These are phyloP conservation scores for Gonatopus flavifemur DNA, from an alignment of 1,140 invertebrate genomes.

Conservation along the genomic window DNA sequence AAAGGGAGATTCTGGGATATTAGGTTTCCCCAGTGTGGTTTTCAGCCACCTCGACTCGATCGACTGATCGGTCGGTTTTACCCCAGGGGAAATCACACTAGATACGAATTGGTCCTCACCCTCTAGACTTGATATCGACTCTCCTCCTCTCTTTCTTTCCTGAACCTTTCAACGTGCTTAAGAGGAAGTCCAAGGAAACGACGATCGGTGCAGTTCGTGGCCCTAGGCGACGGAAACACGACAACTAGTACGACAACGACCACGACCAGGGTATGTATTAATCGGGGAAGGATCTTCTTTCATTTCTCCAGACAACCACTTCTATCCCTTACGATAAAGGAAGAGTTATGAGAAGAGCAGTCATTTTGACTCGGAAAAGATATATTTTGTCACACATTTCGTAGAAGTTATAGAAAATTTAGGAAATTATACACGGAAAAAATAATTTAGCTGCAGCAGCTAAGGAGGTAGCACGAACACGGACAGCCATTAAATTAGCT, in stretches of 20 bases:
- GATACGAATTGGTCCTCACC: constrained; percentile 47
- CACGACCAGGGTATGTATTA: constrained; percentile 36
- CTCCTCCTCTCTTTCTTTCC: constrained; percentile 17
- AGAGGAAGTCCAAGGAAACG: constrained; percentile 19
- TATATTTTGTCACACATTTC: no score
- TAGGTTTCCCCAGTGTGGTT: constrained; percentile 58
- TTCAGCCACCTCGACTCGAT: constrained; percentile 57
- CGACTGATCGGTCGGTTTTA: constrained; percentile 56
- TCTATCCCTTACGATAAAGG: constrained; percentile 2
- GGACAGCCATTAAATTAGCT: no score
- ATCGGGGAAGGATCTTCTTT: constrained; percentile 34
- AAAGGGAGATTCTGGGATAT: constrained; percentile 48
- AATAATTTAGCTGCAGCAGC: no score
- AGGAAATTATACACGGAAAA: no score
- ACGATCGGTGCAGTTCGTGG: constrained; percentile 5
- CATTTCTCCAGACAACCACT: constrained; percentile 21
- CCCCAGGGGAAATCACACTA: constrained; percentile 57
- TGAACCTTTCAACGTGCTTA: constrained; percentile 27
- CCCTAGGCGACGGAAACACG: constrained; percentile 22
- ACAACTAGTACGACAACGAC: no score
- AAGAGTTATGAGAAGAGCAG: constrained; percentile 28
- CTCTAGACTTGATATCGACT: constrained; percentile 18
- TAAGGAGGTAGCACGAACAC: no score
- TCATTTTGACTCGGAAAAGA: no score
- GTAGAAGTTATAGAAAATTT: no score